These are phyloP conservation scores for Drosophila histrio DNA, from an alignment of 2,888 invertebrate species.

Conservation along the genomic window DNA sequence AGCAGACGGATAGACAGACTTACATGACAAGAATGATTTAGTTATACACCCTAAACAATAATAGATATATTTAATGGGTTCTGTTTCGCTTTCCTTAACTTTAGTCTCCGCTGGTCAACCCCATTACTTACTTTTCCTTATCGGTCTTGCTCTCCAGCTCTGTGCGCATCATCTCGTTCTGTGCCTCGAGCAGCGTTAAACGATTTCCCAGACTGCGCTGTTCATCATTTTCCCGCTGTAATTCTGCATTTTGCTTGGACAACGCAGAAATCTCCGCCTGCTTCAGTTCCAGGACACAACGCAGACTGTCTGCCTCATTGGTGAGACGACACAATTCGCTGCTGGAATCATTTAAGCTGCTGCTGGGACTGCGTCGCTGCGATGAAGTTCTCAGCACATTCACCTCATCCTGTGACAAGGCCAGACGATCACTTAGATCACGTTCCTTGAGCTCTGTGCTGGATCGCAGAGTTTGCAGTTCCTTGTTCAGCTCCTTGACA, in stretches of 20 bases:
- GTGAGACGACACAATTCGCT: slow-evolving; percentile 85
- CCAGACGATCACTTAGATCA: slow-evolving; percentile 82
- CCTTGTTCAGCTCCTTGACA: slow-evolving; percentile 77
- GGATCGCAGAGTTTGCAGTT: slow-evolving; percentile 77
- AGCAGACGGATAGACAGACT: too few relatives aligned
- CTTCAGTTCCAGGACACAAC: slow-evolving; percentile 94
- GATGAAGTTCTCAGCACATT: slow-evolving; percentile 70
- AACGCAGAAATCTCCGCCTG: slow-evolving; percentile 93
- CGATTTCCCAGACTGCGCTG: slow-evolving; percentile 90
- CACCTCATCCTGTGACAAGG: slow-evolving; percentile 82
- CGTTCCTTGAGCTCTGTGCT: slow-evolving; percentile 78
- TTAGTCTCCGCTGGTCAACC: too few relatives aligned
- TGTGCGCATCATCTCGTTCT: slow-evolving; percentile 92
- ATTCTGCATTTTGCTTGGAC: slow-evolving; percentile 88
- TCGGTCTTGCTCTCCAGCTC: slow-evolving; percentile 87
- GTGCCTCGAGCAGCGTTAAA: slow-evolving; percentile 90
- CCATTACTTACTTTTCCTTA: slow-evolving; percentile 86
- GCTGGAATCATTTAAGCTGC: slow-evolving; percentile 37
- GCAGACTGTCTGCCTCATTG: slow-evolving; percentile 92
- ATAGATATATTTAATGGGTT: too few relatives aligned
- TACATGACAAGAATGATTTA: too few relatives aligned
- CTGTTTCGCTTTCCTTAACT: too few relatives aligned
- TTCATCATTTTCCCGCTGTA: slow-evolving; percentile 90
- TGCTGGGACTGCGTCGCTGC: slow-evolving; percentile 61
- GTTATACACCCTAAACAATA: too few relatives aligned